These are phyloP conservation scores for Montipora sp. DNA, from an alignment of 64 coral and sea anemone species.

Conservation along the genomic window DNA sequence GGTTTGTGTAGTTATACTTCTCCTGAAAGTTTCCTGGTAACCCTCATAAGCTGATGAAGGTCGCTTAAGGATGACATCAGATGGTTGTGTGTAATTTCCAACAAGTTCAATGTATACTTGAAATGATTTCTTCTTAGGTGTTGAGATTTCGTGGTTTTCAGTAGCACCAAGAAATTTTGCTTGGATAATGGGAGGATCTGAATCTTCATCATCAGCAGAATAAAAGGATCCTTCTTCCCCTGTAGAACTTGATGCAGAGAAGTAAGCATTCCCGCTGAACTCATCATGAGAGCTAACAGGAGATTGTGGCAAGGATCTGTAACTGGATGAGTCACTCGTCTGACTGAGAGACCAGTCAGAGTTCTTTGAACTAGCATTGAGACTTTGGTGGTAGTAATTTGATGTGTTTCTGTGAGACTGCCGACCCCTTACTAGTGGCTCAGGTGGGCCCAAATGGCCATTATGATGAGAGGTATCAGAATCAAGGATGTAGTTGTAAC, in stretches of 20 bases:
- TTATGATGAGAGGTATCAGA: constrained; percentile 67
- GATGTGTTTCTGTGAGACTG: constrained; percentile 16
- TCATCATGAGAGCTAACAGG: constrained; percentile 63
- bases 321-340: constrained; percentile 33
- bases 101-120: constrained; percentile 99
- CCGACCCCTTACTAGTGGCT: neutral
- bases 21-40: constrained; percentile 69
- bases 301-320: constrained; percentile 63
- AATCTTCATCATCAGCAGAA: constrained; percentile 83
- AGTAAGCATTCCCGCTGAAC: constrained; percentile 57
- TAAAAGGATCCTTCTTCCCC: constrained; percentile 70
- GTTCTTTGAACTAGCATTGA: neutral
- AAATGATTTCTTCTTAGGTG: constrained; percentile 86
- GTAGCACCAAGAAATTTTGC: constrained; percentile 75
- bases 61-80: constrained; percentile 82
- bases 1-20: constrained; percentile 47
- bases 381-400: constrained; percentile 3
- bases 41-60: constrained; percentile 87
- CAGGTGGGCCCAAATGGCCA: constrained; percentile 68
- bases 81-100: constrained; percentile 83
- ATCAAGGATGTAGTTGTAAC: constrained; percentile 80
- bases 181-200: constrained; percentile 66
- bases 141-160: constrained; percentile 72
- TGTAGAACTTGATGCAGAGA: constrained; percentile 75
- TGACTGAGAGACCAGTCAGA: constrained; percentile 70